These are phyloP conservation scores for Pica pica DNA, from an alignment of 2,113 vertebrate species.

Conservation along the genomic window DNA sequence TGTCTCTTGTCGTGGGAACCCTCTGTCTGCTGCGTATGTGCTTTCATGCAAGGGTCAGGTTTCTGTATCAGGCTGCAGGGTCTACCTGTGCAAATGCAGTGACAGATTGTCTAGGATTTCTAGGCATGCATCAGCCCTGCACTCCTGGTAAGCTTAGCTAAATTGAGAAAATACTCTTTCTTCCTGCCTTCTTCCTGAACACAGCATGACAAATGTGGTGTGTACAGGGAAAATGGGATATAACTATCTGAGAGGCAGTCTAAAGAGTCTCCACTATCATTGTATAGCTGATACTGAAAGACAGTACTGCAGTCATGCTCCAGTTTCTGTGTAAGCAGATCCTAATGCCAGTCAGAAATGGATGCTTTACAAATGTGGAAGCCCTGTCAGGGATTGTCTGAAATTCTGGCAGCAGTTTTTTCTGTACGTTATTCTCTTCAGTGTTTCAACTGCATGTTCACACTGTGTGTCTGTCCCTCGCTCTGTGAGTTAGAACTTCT, in stretches of 20 bases:
- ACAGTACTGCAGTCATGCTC: neutral
- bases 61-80: neutral
- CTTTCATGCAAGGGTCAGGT: neutral
- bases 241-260: neutral
- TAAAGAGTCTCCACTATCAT: neutral
- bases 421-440: neutral
- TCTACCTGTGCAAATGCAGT: neutral
- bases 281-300: neutral
- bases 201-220: neutral
- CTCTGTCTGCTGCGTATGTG: fast-evolving
- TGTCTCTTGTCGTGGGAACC: neutral
- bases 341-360: neutral
- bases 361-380: neutral
- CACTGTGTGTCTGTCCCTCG: neutral
- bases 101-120: neutral
- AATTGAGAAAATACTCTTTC: neutral
- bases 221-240: neutral
- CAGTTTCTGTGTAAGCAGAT: neutral
- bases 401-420: neutral
- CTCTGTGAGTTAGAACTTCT: neutral
- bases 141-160: neutral
- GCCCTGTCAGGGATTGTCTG: neutral
- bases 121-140: neutral
- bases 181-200: neutral
- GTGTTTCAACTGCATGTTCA: neutral